phyloP scores from a whole-genome alignment of 1,140 invertebrate genomes.

The Archegozetes longisetosus region DNA sequence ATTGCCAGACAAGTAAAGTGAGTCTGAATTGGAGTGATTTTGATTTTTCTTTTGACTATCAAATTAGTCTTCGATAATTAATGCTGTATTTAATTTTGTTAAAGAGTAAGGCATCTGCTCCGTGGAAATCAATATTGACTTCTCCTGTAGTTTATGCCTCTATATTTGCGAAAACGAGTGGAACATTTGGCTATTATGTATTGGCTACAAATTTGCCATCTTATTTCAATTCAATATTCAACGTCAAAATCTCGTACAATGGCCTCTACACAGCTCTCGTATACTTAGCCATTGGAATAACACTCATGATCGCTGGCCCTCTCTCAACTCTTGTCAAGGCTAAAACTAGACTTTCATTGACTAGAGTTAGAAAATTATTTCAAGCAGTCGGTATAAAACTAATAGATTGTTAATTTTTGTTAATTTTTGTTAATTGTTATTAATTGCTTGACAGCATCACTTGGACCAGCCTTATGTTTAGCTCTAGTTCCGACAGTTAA shows the following conservation, averaged over 20 bases:
- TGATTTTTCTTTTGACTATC: no score
- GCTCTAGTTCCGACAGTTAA: conserved; percentile 14
- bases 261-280: neutral
- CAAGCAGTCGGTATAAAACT: conserved; percentile 6
- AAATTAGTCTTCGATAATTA: no score
- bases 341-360: neutral
- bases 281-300: neutral
- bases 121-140: neutral
- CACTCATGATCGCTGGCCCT: neutral
- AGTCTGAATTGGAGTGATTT: neutral
- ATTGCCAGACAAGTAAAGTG: conserved; percentile 4
- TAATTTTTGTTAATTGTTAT: neutral
- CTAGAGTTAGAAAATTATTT: conserved; percentile 6
- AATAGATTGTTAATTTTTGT: neutral
- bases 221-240: conserved; percentile 4
- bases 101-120: neutral
- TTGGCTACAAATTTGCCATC: conserved; percentile 6
- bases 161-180: neutral
- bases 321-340: neutral
- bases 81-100: neutral
- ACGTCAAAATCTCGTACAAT: neutral
- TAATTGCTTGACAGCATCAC: neutral
- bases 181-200: conserved; percentile 1
- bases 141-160: conserved; percentile 6
- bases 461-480: conserved; percentile 19